phyloP scores from a whole-genome alignment of 2,113 vertebrate species.

The Todiramphus chloris region DNA sequence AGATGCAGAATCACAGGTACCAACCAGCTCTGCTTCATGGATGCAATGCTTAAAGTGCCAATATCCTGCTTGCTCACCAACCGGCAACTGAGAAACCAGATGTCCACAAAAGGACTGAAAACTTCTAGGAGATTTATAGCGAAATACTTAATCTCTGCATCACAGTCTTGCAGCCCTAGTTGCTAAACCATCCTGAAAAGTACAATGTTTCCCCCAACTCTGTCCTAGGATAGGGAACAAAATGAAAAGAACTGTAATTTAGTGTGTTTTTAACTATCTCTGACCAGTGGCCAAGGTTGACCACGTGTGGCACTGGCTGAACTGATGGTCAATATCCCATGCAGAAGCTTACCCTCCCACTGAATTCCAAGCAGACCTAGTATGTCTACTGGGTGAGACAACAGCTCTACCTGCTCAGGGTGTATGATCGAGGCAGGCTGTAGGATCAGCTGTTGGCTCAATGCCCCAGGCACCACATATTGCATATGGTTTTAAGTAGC shows the following conservation, averaged over 20 bases:
- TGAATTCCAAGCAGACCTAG: not conserved
- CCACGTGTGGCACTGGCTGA: not conserved
- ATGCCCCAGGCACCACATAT: rapidly evolving
- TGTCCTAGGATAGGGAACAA: not conserved
- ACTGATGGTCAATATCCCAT: not conserved
- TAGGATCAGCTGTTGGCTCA: not conserved
- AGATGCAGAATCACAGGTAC: not conserved
- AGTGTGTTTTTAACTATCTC: not conserved
- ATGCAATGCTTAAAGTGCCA: not conserved
- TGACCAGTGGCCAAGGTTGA: not conserved
- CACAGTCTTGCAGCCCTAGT: not conserved
- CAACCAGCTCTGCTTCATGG: not conserved
- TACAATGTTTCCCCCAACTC: not conserved
- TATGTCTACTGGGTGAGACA: not conserved
- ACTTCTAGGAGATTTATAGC: not conserved
- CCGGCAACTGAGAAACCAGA: not conserved
- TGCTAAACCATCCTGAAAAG: not conserved
- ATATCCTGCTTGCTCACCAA: not conserved
- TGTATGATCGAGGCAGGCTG: not conserved
- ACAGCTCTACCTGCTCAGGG: not conserved
- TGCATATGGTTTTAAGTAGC: not conserved
- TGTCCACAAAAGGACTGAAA: not conserved
- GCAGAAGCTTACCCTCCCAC: not conserved
- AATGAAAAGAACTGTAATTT: not conserved
- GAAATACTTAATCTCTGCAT: not conserved